A percentile compares a stretch with the other conserved stretches of the same genome.
Conservation (phyloP, 2,113 vertebrate species). For the Tachycineta bicolor region DNA sequence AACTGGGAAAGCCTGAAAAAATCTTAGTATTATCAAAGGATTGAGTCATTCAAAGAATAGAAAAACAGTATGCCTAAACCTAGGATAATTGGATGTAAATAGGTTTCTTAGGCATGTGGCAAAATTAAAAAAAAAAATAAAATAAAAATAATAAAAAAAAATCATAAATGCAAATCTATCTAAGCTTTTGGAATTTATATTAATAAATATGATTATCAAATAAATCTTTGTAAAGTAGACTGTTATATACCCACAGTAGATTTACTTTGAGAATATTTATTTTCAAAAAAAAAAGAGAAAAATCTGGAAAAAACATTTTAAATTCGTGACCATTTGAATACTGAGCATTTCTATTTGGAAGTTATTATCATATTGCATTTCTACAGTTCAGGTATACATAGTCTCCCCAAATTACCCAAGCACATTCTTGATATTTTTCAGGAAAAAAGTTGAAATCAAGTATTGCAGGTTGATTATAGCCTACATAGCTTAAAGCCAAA, state of each 20-base stretch:
- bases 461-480: slow-evolving; percentile 24
- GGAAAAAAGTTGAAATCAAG: slow-evolving; percentile 4
- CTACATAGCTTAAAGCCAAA: slow-evolving; percentile 28
- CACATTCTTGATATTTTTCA: slow-evolving; percentile 8
- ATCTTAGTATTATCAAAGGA: neutral
- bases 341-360: neutral
- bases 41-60: neutral
- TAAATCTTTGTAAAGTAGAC: neutral
- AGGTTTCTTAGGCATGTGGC: neutral
- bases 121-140: neutral
- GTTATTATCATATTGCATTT: neutral
- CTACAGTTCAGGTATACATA: neutral
- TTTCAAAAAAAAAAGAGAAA: neutral
- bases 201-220: neutral
- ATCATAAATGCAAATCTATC: neutral
- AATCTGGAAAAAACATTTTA: neutral
- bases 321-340: neutral
- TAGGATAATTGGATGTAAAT: neutral
- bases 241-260: neutral
- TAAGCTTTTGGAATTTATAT: neutral
- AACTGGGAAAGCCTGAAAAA: neutral
- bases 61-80: neutral
- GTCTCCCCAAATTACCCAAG: neutral
- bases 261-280: neutral
- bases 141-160: neutral